phyloP scores from a whole-genome alignment of 2,113 vertebrate genomes.

The Herpetotheres cachinnans region DNA sequence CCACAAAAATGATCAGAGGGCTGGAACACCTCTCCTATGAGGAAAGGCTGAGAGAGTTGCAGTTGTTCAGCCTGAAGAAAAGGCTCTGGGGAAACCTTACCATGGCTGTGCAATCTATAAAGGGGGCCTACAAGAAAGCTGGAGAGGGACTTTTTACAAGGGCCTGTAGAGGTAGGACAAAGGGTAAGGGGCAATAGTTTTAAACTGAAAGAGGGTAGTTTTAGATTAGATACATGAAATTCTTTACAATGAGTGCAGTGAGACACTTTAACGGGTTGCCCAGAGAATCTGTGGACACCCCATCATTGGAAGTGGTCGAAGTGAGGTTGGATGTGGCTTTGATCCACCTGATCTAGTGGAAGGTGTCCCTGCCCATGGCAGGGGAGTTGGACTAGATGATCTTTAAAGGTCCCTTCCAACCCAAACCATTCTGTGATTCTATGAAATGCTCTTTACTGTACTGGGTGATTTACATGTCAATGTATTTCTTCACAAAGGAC shows the following conservation, averaged over 20 bases:
- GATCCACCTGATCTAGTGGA: background rate
- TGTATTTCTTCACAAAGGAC: background rate
- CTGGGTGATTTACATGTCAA: background rate
- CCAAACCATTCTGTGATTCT: background rate
- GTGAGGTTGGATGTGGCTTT: rapidly evolving
- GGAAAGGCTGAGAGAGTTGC: background rate
- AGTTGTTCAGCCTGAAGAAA: background rate
- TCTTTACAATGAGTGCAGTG: background rate
- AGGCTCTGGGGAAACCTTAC: background rate
- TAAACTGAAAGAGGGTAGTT: background rate
- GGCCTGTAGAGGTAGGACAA: background rate
- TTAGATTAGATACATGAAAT: background rate
- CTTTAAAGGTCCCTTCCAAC: background rate
- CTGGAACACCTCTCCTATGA: background rate
- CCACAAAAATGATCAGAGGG: background rate
- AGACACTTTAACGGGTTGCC: background rate
- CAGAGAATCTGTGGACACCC: background rate
- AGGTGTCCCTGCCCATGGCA: background rate
- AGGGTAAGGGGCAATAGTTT: rapidly evolving
- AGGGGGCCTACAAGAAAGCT: background rate
- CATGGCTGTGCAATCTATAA: background rate
- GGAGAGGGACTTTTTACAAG: background rate
- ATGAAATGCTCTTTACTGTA: background rate
- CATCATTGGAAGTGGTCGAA: background rate
- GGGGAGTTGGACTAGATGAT: background rate